Evolutionary conservation across 2,888 invertebrate species (phyloP).

Genomic region (Acanthosepion pharaonis): DNA sequence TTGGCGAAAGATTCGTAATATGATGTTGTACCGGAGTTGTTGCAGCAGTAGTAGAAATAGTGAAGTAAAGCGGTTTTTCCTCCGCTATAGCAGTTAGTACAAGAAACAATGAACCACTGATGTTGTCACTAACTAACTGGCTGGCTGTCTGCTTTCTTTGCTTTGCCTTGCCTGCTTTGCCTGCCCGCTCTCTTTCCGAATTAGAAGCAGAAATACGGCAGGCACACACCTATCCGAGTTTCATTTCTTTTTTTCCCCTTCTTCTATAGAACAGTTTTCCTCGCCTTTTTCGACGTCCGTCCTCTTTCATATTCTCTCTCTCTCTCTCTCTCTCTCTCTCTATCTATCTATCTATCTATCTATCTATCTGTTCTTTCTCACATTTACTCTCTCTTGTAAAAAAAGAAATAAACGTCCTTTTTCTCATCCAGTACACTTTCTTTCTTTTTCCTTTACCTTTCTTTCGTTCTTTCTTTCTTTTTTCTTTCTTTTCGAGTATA

Average conservation of each 20-base stretch:
- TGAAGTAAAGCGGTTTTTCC: background rate
- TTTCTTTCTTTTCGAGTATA: too few species aligned
- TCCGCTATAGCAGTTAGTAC: background rate
- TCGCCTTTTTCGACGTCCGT: background rate
- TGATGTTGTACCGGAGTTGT: background rate
- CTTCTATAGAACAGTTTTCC: background rate
- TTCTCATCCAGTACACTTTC: too few species aligned
- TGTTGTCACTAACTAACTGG: background rate
- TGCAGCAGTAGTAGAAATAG: constrained; percentile 8
- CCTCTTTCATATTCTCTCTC: too few species aligned
- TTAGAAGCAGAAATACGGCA: too few species aligned
- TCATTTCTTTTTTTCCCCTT: background rate
- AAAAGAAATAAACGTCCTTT: too few species aligned
- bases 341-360: too few species aligned
- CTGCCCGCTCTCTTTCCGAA: background rate
- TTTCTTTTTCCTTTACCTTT: too few species aligned
- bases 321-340: too few species aligned
- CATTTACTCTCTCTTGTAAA: too few species aligned
- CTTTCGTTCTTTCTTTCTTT: too few species aligned
- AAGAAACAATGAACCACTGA: constrained; percentile 9
- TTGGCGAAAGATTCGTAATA: background rate
- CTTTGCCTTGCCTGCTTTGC: background rate
- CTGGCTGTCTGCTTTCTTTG: background rate
- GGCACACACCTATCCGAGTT: too few species aligned
- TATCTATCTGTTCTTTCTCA: too few species aligned